A percentile compares a stretch with the other conserved stretches of the same genome.
Conservation (phyloP, 2,888 invertebrate species). For the Microctonus hyperodae region DNA sequence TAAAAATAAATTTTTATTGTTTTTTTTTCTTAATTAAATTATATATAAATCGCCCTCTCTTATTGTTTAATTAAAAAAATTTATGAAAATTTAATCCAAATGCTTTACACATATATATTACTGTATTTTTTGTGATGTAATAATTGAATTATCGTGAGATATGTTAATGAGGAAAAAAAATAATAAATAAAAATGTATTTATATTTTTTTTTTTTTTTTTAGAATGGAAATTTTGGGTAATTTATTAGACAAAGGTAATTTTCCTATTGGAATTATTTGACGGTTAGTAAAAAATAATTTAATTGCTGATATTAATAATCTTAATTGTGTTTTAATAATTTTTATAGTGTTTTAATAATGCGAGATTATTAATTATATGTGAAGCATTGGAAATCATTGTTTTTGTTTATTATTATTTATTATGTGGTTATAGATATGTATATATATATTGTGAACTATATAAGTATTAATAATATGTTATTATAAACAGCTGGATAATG, state of each 20-base stretch:
- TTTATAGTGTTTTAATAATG: not conserved
- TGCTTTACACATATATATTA: too few relatives aligned
- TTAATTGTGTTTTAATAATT: not conserved
- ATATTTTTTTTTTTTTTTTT: not conserved
- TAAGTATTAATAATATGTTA: not conserved
- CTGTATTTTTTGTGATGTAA: too few relatives aligned
- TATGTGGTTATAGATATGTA: not conserved
- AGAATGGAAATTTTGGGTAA: not conserved
- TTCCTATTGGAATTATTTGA: not conserved
- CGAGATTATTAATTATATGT: not conserved
- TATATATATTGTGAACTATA: not conserved
- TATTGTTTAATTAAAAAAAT: too few relatives aligned
- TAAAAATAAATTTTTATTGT: too few relatives aligned
- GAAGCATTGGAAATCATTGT: not conserved
- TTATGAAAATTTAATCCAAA: too few relatives aligned
- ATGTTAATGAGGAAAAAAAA: too few relatives aligned
- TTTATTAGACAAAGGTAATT: not conserved
- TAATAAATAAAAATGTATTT: not conserved
- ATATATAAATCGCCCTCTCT: too few relatives aligned
- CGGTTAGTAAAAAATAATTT: not conserved
- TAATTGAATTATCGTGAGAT: too few relatives aligned
- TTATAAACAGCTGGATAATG: not conserved
- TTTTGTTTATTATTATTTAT: not conserved
- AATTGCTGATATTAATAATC: not conserved
- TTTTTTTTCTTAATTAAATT: too few relatives aligned